Evolutionary conservation across 2,888 invertebrate species (phyloP).

Genomic region (Polymixis lichenea): DNA sequence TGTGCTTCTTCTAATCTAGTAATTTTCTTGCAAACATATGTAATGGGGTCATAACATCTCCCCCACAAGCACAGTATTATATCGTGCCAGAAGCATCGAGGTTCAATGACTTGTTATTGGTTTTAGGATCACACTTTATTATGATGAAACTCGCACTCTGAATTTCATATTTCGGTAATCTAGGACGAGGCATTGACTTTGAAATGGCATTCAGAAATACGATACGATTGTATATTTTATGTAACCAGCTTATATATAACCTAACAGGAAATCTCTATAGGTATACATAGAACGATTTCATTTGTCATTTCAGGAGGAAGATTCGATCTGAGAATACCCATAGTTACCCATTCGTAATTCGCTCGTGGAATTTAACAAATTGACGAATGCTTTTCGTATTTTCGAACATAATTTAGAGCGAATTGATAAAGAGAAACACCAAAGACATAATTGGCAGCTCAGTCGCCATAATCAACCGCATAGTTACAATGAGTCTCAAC

Average conservation of each 20-base stretch:
- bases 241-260: slow-evolving; percentile 3
- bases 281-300: not conserved
- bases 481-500: slow-evolving; percentile 3
- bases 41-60: slow-evolving; percentile 13
- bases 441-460: not conserved
- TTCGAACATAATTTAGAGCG: not conserved
- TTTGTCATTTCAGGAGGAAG: slow-evolving; percentile 6
- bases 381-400: slow-evolving; percentile 1
- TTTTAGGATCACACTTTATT: slow-evolving; percentile 15
- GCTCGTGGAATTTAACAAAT: not conserved
- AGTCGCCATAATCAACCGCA: not conserved
- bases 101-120: slow-evolving; percentile 42
- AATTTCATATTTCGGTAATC: slow-evolving; percentile 51
- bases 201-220: slow-evolving; percentile 44
- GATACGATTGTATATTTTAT: slow-evolving; percentile 27
- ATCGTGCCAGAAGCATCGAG: not conserved
- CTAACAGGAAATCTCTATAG: slow-evolving; percentile 43
- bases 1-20: not conserved
- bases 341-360: not conserved
- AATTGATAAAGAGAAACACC: not conserved
- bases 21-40: not conserved
- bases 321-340: not conserved
- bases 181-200: slow-evolving; percentile 64
- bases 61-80: not conserved
- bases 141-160: slow-evolving; percentile 46